phyloP scores from a whole-genome alignment of 2,113 vertebrate species.

The Alethe castanea region DNA sequence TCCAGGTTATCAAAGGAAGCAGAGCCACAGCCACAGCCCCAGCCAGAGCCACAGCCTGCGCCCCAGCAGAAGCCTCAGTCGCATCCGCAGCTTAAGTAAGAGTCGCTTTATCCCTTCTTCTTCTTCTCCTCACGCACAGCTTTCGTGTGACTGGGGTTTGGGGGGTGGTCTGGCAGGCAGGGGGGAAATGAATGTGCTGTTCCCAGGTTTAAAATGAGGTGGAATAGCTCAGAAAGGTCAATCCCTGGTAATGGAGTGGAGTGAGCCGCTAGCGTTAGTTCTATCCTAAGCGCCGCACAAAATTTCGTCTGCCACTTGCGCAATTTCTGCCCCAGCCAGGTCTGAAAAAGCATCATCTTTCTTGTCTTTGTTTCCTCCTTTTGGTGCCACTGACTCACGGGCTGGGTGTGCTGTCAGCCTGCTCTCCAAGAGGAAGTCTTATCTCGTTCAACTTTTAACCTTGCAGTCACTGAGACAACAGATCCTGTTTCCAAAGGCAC shows the following conservation, averaged over 20 bases:
- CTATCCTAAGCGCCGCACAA: not conserved
- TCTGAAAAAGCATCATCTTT: not conserved
- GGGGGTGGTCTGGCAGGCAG: not conserved
- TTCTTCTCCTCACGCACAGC: not conserved
- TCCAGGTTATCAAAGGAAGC: conserved; percentile 81
- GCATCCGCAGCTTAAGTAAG: conserved; percentile 98
- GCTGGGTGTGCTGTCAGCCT: conserved; percentile 15
- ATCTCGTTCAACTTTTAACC: conserved; percentile 55
- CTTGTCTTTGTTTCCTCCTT: conserved; percentile 7
- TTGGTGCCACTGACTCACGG: conserved; percentile 46
- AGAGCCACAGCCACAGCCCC: conserved; percentile 80
- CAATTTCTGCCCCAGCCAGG: not conserved
- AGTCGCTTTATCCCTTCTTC: not conserved
- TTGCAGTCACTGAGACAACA: not conserved
- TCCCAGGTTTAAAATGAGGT: not conserved
- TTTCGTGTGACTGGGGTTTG: not conserved
- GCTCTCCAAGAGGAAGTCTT: conserved; percentile 31
- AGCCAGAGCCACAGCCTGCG: conserved; percentile 53
- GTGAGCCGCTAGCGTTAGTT: not conserved
- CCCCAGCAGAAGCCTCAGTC: conserved; percentile 84
- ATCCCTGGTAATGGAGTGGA: not conserved
- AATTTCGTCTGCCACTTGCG: not conserved
- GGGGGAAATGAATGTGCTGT: accelerated
- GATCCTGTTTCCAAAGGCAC: not conserved
- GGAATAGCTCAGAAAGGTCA: not conserved